phyloP scores from a whole-genome alignment of 2,113 vertebrate species.

The Romanogobio albipinnatus region DNA sequence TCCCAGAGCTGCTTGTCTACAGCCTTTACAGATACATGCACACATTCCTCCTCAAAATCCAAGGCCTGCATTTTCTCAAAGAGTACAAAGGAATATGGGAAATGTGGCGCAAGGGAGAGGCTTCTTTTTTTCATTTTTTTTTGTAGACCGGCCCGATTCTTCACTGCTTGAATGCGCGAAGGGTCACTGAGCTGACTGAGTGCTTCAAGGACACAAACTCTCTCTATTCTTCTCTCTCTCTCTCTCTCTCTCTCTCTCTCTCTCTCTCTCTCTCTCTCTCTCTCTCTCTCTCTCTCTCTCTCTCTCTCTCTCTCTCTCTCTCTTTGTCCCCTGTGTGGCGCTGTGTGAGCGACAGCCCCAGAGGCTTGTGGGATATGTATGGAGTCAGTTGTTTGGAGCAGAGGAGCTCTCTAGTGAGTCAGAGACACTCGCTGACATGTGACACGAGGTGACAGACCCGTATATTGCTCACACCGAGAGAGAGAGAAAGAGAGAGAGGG shows the following conservation, averaged over 20 bases:
- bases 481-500: neutral
- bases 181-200: conserved; percentile 39
- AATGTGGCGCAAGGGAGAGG: conserved; percentile 12
- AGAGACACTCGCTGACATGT: conserved; percentile 43
- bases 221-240: neutral
- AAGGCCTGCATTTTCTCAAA: conserved; percentile 28
- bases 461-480: conserved; percentile 2
- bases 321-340: neutral
- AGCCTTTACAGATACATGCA: conserved; percentile 42
- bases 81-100: conserved; percentile 28
- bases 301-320: conserved; percentile 5
- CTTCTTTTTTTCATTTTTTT: conserved; percentile 11
- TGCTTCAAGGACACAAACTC: conserved; percentile 44
- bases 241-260: neutral
- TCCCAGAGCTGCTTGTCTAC: conserved; percentile 57
- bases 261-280: neutral
- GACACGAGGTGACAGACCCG: conserved; percentile 54
- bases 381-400: conserved; percentile 30
- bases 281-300: neutral
- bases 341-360: conserved; percentile 43
- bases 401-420: conserved; percentile 37
- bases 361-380: conserved; percentile 42
- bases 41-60: conserved; percentile 24
- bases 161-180: conserved; percentile 41
- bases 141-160: neutral